These are phyloP conservation scores for Psittacula derbiana DNA, from an alignment of 2,797 vertebrate species.

Conservation along the genomic window DNA sequence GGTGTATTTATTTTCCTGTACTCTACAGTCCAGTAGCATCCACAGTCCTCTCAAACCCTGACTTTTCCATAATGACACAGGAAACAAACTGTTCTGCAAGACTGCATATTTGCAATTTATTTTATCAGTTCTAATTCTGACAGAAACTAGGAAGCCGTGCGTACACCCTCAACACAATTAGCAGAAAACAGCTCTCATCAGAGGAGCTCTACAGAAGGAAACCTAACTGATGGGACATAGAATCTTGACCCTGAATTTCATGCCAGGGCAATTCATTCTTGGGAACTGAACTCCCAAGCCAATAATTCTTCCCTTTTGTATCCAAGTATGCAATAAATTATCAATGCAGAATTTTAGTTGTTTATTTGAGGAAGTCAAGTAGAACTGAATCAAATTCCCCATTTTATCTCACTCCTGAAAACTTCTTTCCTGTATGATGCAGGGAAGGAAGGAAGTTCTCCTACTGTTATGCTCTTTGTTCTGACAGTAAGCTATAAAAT, in stretches of 20 bases:
- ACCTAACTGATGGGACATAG: neutral
- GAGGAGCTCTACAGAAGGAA: neutral
- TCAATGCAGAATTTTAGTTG: slow-evolving; percentile 20
- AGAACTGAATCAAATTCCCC: neutral
- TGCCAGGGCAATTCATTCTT: slow-evolving; percentile 8
- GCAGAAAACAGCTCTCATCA: neutral
- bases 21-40: neutral
- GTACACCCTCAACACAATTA: neutral
- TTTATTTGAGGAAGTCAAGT: neutral
- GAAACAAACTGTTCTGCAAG: neutral
- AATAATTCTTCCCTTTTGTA: slow-evolving; percentile 11
- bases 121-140: slow-evolving; percentile 29
- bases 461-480: neutral
- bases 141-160: neutral
- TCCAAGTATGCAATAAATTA: slow-evolving; percentile 32
- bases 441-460: neutral
- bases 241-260: slow-evolving; percentile 30
- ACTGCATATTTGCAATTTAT: neutral
- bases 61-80: neutral
- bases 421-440: neutral
- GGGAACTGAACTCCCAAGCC: slow-evolving; percentile 14
- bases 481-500: neutral
- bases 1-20: neutral
- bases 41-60: neutral
- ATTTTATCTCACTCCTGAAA: neutral